Evolutionary conservation across 2,113 vertebrate genomes (phyloP).

Genomic region (Tauraco erythrolophus): DNA sequence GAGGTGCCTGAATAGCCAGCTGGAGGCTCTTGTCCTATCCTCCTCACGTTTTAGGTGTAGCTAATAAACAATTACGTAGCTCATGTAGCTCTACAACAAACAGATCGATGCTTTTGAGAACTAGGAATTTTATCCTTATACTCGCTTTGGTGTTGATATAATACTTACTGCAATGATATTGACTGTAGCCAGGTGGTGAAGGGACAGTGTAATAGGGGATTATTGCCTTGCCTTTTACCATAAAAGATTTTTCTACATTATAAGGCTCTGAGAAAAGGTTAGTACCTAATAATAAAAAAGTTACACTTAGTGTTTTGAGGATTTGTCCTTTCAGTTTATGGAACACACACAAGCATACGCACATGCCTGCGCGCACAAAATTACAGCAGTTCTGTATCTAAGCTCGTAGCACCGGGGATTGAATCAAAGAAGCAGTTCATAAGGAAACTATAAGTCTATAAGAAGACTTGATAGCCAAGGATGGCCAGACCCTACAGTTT

Average conservation of each 20-base stretch:
- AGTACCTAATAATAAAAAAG: not conserved
- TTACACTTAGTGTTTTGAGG: not conserved
- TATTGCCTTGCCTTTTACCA: conserved; percentile 38
- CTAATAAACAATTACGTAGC: conserved; percentile 8
- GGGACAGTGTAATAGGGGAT: not conserved
- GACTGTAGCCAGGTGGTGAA: conserved; percentile 51
- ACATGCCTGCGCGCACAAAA: not conserved
- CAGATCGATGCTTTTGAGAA: conserved; percentile 24
- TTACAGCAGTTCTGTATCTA: not conserved
- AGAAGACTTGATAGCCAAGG: not conserved
- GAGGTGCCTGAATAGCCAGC: not conserved
- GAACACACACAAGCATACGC: not conserved
- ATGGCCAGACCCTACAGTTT: not conserved
- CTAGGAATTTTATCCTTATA: conserved; percentile 1
- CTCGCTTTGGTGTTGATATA: conserved; percentile 28
- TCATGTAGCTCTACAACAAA: conserved; percentile 22
- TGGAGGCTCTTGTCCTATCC: not conserved
- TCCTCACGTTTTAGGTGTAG: not conserved
- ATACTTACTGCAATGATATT: conserved; percentile 23
- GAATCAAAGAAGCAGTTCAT: not conserved
- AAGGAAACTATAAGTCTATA: too few relatives aligned
- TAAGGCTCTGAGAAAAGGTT: not conserved
- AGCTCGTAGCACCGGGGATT: not conserved
- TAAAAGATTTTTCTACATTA: conserved; percentile 15
- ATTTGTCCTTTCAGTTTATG: not conserved